phyloP scores from a whole-genome alignment of 2,113 vertebrate genomes.

The Felis chaus region DNA sequence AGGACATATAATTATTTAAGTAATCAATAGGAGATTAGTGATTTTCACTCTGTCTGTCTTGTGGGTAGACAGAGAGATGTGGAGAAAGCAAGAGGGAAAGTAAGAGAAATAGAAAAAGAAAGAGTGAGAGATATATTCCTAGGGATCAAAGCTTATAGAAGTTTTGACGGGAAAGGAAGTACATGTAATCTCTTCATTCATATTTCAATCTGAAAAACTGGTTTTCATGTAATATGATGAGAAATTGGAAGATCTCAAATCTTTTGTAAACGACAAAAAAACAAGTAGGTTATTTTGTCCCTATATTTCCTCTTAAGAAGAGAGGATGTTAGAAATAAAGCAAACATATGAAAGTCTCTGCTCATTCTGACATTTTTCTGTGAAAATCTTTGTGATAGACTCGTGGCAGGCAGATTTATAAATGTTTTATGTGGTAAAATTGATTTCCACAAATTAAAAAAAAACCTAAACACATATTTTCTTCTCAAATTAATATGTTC shows the following conservation, averaged over 20 bases:
- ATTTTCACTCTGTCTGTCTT: background rate
- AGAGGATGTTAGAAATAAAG: background rate
- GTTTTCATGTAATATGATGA: background rate
- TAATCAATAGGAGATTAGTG: background rate
- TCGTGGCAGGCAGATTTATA: background rate
- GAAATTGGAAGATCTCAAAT: background rate
- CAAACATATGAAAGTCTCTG: background rate
- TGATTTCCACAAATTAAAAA: background rate
- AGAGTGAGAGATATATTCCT: background rate
- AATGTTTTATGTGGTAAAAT: background rate
- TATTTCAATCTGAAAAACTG: background rate
- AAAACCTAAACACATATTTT: background rate
- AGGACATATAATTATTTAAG: slow-evolving; percentile 6
- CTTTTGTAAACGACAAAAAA: background rate
- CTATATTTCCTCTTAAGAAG: background rate
- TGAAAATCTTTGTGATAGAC: background rate
- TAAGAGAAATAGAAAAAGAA: background rate
- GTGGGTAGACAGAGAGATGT: background rate
- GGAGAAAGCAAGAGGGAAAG: background rate
- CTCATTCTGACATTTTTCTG: background rate
- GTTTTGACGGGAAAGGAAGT: background rate
- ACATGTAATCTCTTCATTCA: background rate
- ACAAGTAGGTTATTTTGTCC: background rate
- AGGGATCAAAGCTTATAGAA: background rate
- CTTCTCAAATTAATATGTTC: background rate